These are phyloP conservation scores for Hapalemur alaotrensis DNA, from an alignment of 2,797 vertebrate species.

Conservation along the genomic window DNA sequence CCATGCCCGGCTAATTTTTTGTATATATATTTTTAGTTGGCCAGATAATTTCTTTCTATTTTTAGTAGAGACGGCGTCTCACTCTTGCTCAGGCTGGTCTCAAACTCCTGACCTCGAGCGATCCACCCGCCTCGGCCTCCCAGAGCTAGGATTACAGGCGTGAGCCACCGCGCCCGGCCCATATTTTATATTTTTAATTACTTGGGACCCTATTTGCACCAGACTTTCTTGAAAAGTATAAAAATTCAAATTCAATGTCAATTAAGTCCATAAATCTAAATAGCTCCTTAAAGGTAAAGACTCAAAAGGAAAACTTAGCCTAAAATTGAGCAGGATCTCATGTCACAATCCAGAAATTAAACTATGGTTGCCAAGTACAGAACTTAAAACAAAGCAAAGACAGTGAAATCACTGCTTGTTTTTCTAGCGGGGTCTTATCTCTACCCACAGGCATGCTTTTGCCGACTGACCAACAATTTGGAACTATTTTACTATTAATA, in stretches of 20 bases:
- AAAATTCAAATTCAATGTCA: neutral
- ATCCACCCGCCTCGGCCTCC: too few species aligned
- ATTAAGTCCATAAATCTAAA: neutral
- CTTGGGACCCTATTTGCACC: neutral
- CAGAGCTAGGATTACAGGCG: too few species aligned
- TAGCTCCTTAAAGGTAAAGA: neutral
- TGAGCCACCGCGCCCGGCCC: too few species aligned
- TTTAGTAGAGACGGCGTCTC: too few species aligned
- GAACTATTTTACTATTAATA: neutral
- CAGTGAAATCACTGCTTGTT: neutral
- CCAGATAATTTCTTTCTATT: too few species aligned
- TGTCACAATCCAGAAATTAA: neutral
- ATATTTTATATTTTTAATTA: neutral
- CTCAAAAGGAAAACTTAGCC: neutral
- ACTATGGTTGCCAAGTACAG: neutral
- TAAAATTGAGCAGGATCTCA: neutral
- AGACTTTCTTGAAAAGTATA: neutral
- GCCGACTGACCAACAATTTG: neutral
- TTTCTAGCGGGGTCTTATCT: neutral
- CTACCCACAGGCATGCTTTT: neutral
- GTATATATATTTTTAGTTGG: too few species aligned
- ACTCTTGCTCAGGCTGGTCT: too few species aligned
- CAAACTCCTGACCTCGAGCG: too few species aligned
- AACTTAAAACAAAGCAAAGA: neutral
- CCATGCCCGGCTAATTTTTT: too few species aligned